A percentile compares a stretch with the other conserved stretches of the same genome.
These are phyloP conservation scores for Drosophila siamana DNA, from an alignment of 2,888 invertebrate genomes.

Conservation along the genomic window DNA sequence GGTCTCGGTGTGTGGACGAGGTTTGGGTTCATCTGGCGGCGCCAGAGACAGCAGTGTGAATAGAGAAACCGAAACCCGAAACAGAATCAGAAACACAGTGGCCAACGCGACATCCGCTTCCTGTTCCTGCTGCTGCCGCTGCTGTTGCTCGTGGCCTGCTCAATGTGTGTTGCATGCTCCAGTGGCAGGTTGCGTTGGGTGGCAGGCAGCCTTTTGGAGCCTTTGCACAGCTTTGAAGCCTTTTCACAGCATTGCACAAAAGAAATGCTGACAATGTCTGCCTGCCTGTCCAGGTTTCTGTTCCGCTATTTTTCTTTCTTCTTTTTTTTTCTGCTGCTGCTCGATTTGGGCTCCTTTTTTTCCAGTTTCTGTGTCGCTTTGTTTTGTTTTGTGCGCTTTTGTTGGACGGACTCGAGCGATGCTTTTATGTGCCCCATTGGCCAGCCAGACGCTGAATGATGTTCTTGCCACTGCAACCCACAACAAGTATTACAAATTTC, in stretches of 20 bases:
- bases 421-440: conserved; percentile 65
- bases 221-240: conserved; percentile 71
- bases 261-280: conserved; percentile 73
- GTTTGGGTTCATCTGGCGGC: conserved; percentile 41
- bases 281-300: conserved; percentile 60
- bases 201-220: conserved; percentile 25
- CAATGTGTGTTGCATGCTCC: conserved; percentile 27
- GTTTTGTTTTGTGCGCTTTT: conserved; percentile 28
- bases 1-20: conserved; percentile 4
- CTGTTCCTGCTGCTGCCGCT: conserved; percentile 48
- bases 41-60: conserved; percentile 36
- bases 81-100: conserved; percentile 66
- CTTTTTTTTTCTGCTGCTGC: conserved; percentile 14
- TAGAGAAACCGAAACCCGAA: conserved; percentile 30
- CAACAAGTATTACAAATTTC: conserved; percentile 71
- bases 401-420: conserved; percentile 35
- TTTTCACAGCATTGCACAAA: conserved; percentile 74
- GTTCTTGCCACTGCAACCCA: conserved; percentile 26
- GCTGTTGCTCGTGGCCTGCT: conserved; percentile 24
- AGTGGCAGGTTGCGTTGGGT: conserved; percentile 18
- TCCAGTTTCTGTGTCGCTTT: neutral
- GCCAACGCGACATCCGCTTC: conserved; percentile 79
- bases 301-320: conserved; percentile 61
- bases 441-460: conserved; percentile 55
- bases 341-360: conserved; percentile 38